phyloP scores from a whole-genome alignment of 92 coral and sea anemone genomes.

The Parazoanthus atlanticus region DNA sequence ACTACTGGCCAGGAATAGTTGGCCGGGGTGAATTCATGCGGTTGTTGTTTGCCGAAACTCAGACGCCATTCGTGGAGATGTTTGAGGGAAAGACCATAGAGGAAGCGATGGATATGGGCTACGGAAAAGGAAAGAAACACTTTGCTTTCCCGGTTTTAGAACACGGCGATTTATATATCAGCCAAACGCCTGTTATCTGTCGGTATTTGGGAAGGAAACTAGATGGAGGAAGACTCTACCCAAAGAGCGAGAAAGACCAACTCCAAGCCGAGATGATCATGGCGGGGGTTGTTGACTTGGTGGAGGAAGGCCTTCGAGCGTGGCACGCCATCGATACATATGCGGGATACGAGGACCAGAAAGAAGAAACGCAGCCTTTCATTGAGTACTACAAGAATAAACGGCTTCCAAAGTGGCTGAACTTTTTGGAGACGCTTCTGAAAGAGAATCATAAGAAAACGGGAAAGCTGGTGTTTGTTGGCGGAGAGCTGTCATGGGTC shows the following conservation, averaged over 20 bases:
- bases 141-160: constrained; percentile 73
- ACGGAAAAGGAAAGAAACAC: constrained; percentile 68
- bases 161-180: constrained; percentile 65
- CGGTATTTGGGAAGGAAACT: constrained; percentile 71
- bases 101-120: constrained; percentile 73
- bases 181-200: constrained; percentile 79
- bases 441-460: constrained; percentile 64
- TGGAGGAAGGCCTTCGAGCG: constrained; percentile 68
- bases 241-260: constrained; percentile 67
- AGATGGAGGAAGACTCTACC: constrained; percentile 70
- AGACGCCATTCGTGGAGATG: constrained; percentile 68
- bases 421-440: constrained; percentile 70
- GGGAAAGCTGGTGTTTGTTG: constrained; percentile 68
- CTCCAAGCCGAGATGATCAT: constrained; percentile 73
- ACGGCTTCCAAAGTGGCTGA: constrained; percentile 74
- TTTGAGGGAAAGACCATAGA: constrained; percentile 56
- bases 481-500: constrained; percentile 60
- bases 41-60: constrained; percentile 66
- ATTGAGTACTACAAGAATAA: constrained; percentile 72
- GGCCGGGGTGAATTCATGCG: constrained; percentile 74
- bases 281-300: constrained; percentile 71
- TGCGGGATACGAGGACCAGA: constrained; percentile 65
- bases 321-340: constrained; percentile 73
- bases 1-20: constrained; percentile 67
- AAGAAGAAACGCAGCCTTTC: constrained; percentile 71